Base-by-base conservation (phyloP, 2,113 vertebrate genomes). In the Labrus mixtus region DNA sequence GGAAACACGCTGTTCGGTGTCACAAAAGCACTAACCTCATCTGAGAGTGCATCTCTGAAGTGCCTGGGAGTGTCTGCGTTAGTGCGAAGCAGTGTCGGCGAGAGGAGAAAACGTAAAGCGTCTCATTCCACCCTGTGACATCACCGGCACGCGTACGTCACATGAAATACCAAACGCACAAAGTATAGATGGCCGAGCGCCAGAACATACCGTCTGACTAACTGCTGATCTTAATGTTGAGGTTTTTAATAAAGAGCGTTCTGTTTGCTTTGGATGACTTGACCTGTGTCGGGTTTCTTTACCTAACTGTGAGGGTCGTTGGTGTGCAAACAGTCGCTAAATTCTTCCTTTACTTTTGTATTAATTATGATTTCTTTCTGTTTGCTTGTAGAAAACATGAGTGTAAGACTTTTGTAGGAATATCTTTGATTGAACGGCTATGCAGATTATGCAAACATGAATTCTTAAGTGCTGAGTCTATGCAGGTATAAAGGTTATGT, bases 21-120 rank as follows among this genome's bases (percentile, higher is more conserved):
- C 55, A 23, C 6, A 1, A 45, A 33, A 9, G 22, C 19, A 6
- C 50, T 70, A 69, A 68, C 76, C 71, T 59, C 33, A 61, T 63
- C 56, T 19, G 48, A 20, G 33, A 4, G 15, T 6, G 22, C 4
- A 7, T 23, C 43, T 69, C 46, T 23, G 23, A 33, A 63, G 68
- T 13, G 50, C 12, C 25, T 65, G 64, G 17, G 53, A 65, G 59
- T 3, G 2, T 48, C 9, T 64, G n/a, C n/a, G 59, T 68, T 64
- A 23, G 25, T 45, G 20, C 19, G 36, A 51, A 29, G 37, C 37
- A 0, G n/a, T 8, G 69, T 22, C 57, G 78, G 57, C 10, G 12
- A 36, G 72, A 25, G n/a, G 12, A 36, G 58, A 37, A 76, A 61
- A 33, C 73, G 39, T 20, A 16, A 23, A 39, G 70, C 17, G 17